These are phyloP conservation scores for Actinernus sp. DNA, from an alignment of 92 coral and sea anemone genomes.

Conservation along the genomic window DNA sequence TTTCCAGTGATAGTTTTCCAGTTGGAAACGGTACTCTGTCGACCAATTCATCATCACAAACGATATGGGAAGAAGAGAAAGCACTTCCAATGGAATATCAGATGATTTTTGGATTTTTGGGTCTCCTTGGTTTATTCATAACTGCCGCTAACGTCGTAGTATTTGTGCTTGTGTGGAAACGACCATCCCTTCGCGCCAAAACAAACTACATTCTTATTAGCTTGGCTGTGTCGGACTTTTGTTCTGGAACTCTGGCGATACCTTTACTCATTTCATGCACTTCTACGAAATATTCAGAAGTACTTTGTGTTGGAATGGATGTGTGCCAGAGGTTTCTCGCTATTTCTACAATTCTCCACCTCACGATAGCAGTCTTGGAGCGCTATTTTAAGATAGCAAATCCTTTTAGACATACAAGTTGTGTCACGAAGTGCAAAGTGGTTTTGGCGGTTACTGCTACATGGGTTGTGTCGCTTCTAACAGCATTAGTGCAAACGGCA, in stretches of 20 bases:
- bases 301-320: constrained; percentile 72
- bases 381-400: constrained; percentile 65
- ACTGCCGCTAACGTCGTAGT: constrained; percentile 30
- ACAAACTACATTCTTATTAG: constrained; percentile 46
- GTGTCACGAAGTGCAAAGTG: constrained; percentile 38
- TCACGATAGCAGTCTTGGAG: constrained; percentile 52
- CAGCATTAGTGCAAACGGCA: constrained; percentile 40
- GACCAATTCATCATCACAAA: too few relatives aligned
- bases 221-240: constrained; percentile 47
- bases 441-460: constrained; percentile 1
- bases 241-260: constrained; percentile 36
- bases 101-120: constrained; percentile 23
- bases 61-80: too few relatives aligned
- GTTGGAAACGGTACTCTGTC: too few relatives aligned
- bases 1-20: too few relatives aligned
- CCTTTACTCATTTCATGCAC: constrained; percentile 45
- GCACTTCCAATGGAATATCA: neutral
- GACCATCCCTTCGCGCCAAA: constrained; percentile 19
- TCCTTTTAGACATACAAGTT: constrained; percentile 41
- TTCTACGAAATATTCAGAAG: neutral
- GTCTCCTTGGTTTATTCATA: constrained; percentile 27
- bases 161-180: constrained; percentile 10
- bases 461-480: constrained; percentile 42
- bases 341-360: constrained; percentile 72
- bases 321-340: constrained; percentile 71